Evolutionary conservation across 1,140 invertebrate species (phyloP), one percentile per base, ranked within the genome.

Genomic region (Leucophenga varia): DNA sequence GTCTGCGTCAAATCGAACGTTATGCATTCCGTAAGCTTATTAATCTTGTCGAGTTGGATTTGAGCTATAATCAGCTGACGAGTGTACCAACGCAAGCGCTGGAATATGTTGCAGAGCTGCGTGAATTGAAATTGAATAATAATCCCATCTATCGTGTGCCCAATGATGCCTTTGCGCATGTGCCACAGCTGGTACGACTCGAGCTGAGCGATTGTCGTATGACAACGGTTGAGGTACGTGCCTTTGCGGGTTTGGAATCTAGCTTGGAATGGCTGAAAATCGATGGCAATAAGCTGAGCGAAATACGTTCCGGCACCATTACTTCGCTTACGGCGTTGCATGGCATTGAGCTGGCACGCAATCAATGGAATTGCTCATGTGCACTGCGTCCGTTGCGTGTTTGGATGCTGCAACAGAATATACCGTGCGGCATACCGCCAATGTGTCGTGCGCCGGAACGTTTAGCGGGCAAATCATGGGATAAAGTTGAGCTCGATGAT

Each of bases 321-420:
- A 83, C 82, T 5, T 80, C 81, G 3, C 72, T 93, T 8, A 73
- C 82, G 34, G 84, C 81, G 48, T 75, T 92, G 18, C 86, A 89
- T 54, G 88, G 85, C 8, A 71, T 92, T 35, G 86, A 89, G 57
- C 69, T 91, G 19, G 81, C 86, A 12, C 80, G 80, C 22, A 92
- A 92, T 73, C 86, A 86, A 1, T 91, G 89, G 89, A 85, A 90
- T 67, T 92, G 89, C 71, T 84, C 87, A 22, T 92, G 90, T 72
- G 77, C 79, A 13, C 69, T 91, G n/a, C 77, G 87, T 49, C 84
- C 87, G 0, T 64, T 90, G 21, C 70, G 86, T 12, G 80, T 85
- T 49, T 93, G 89, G 89, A 89, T 91, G 84, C 67, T 86, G 36
- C 78, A 79, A 39, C 81, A 84, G 59, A 91, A 91, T 64, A 82